These are phyloP conservation scores for Pelodytes ibericus DNA, from an alignment of 2,797 vertebrate genomes.

Conservation along the genomic window DNA sequence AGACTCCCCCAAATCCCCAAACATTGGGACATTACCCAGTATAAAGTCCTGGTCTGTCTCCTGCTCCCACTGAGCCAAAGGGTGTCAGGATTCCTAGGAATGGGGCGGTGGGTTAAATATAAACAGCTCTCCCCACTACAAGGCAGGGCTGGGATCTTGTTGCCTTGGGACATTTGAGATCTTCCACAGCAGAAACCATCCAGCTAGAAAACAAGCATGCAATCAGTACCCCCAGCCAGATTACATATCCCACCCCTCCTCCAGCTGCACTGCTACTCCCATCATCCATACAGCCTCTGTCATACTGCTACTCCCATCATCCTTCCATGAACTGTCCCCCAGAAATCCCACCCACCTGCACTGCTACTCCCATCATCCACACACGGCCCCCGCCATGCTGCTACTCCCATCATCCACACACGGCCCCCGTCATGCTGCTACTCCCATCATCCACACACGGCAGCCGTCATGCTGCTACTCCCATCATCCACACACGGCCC, in stretches of 20 bases:
- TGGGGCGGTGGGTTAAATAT: slow-evolving; percentile 53
- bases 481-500: too few species aligned
- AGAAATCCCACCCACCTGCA: too few species aligned
- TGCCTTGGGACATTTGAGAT: slow-evolving; percentile 42
- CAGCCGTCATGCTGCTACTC: too few species aligned
- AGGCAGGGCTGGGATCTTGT: slow-evolving; percentile 9
- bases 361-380: too few species aligned
- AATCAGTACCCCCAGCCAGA: neutral
- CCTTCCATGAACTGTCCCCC: neutral
- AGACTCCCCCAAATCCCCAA: too few species aligned
- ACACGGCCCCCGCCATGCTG: too few species aligned
- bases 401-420: too few species aligned
- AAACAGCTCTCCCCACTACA: slow-evolving; percentile 33
- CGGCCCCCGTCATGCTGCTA: too few species aligned
- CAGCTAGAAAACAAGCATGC: slow-evolving; percentile 13
- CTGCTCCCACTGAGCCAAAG: neutral
- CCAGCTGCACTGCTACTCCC: too few species aligned
- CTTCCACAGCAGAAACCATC: neutral
- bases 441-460: too few species aligned
- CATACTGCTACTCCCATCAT: neutral
- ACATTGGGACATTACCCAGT: slow-evolving; percentile 38
- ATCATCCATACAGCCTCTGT: too few species aligned
- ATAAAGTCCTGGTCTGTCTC: slow-evolving; percentile 20
- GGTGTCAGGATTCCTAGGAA: slow-evolving; percentile 46
- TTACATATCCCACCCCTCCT: too few species aligned